These are phyloP conservation scores for Cricetomys ansorgei DNA, from an alignment of 2,113 vertebrate genomes.

Conservation along the genomic window DNA sequence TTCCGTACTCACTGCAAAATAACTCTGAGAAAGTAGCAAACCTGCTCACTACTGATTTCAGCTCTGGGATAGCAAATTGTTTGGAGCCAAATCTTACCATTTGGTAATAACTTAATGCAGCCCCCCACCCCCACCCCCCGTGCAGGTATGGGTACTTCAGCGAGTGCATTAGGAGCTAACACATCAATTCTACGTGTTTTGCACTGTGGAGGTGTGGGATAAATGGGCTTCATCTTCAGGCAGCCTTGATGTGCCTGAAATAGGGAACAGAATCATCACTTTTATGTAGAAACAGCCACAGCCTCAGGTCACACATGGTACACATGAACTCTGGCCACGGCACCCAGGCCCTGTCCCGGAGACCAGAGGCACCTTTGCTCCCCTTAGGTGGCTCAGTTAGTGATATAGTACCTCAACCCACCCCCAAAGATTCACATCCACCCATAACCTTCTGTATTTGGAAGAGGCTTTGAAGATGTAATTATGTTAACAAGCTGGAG, in stretches of 20 bases:
- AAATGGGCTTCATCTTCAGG: background rate
- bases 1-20: background rate
- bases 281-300: background rate
- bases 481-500: background rate
- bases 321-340: background rate
- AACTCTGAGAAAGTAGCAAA: no score
- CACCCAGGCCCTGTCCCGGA: background rate
- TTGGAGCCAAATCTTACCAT: background rate
- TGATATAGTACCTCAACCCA: no score
- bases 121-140: no score
- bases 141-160: background rate
- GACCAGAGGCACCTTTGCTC: background rate
- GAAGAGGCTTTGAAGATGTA: no score
- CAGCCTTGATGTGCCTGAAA: background rate
- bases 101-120: background rate
- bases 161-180: no score
- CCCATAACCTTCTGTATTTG: background rate
- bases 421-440: background rate
- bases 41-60: background rate
- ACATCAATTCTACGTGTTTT: background rate
- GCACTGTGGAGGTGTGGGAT: background rate
- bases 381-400: background rate
- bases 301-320: accelerated
- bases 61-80: no score
- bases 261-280: background rate